Evolutionary conservation across 1,140 invertebrate species (phyloP), one percentile per base, ranked within the genome.

Genomic region (Penaeus chinensis): DNA sequence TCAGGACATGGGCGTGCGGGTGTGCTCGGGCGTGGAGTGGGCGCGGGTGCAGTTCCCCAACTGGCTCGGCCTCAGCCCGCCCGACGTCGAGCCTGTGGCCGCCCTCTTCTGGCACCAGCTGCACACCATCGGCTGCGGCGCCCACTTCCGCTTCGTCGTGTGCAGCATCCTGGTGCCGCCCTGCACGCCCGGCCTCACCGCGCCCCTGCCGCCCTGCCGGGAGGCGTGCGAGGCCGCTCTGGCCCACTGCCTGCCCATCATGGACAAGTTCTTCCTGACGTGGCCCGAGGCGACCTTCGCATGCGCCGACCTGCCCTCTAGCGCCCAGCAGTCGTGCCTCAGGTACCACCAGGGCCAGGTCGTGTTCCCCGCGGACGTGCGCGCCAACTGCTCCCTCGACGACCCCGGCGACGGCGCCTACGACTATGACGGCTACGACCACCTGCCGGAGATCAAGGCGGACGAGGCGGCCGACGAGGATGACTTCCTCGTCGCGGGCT

Each of bases 281-380:
- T 90, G 89, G 89, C 89, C 89, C 20, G 27, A 82, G 27, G 62
- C 89, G 24, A 83, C 89, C 69, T 90, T 90, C 65, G 69, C 84
- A 5, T 90, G 89, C 32, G 63, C 69, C 2, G 60, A 82, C 54
- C 65, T 90, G 22, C 89, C 89, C n/a, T 83, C 82, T 69, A 83
- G 81, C n/a, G 61, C 79, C 32, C 65, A 90, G 22, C 54, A 83
- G 20, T 82, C 85, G 2, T 89, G 89, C 69, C 82, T 90, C 22
- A 82, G 85, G 61, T 89, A 89, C 60, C 74, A 89, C 47, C 84
- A 89, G 32, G 89, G 87, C 11, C 62, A 90, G 27, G 81, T 90
- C 11, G 63, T 90, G 61, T 86, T 89, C 54, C 89, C 89, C 11
- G 60, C 82, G 2, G 84, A 66, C 22, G 27, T 89, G 37, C 71